A percentile compares a stretch with the other conserved stretches of the same genome.
phyloP scores from a whole-genome alignment of 2,888 invertebrate genomes.

The Drosophila suboccidentalis region DNA sequence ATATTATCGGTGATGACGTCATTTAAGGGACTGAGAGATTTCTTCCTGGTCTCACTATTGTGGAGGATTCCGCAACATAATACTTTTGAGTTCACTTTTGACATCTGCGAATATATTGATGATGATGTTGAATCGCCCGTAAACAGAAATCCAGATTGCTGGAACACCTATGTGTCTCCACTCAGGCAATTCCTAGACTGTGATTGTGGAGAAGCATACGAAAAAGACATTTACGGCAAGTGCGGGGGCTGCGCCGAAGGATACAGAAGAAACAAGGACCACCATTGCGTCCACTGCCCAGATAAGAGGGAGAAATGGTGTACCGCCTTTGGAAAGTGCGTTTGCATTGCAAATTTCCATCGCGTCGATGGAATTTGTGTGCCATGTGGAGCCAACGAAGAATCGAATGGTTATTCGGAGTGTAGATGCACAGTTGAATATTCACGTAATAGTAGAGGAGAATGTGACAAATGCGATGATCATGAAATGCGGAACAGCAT shows the following conservation, averaged over 20 bases:
- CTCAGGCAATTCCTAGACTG: too few species aligned
- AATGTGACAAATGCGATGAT: background rate
- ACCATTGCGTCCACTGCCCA: constrained; percentile 1
- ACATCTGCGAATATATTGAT: background rate
- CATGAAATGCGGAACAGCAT: background rate
- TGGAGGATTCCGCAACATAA: background rate
- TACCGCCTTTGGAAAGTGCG: background rate
- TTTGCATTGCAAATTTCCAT: background rate
- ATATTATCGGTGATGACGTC: background rate
- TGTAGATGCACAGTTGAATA: background rate
- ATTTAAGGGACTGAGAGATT: background rate
- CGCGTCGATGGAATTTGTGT: background rate
- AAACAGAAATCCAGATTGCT: background rate
- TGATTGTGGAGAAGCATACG: background rate
- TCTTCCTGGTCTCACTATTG: background rate
- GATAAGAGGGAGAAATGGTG: background rate
- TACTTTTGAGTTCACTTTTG: background rate
- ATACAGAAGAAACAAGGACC: background rate
- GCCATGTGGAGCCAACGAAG: background rate
- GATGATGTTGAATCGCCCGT: background rate
- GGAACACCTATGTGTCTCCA: too few species aligned
- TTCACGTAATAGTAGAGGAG: background rate
- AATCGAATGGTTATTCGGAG: background rate
- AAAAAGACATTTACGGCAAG: background rate
- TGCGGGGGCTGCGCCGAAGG: background rate